Base-by-base conservation (phyloP, 1,140 invertebrate genomes). In the Drosophila seguyi region DNA sequence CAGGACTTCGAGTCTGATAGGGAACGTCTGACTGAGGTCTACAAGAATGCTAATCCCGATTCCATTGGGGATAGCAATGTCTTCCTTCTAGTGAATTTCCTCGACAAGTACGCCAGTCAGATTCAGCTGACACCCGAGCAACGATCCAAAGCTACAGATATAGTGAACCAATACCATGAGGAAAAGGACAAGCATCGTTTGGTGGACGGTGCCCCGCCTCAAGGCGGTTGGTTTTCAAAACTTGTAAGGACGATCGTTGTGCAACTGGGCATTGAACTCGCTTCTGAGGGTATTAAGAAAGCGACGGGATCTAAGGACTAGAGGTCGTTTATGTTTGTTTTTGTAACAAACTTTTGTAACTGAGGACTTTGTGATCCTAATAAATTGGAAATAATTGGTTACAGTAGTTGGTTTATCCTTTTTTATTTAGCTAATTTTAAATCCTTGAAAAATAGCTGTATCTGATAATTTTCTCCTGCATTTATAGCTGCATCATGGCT, bases 401-500 rank as follows among this genome's bases (percentile, higher is more conserved):
- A n/a, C n/a, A n/a, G n/a, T n/a, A n/a, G n/a, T n/a, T n/a, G n/a
- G n/a, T n/a, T n/a, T n/a, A n/a, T n/a, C n/a, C n/a, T n/a, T n/a
- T n/a, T n/a, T n/a, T n/a, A n/a, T n/a, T n/a, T n/a, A n/a, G n/a
- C n/a, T n/a, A n/a, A n/a, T n/a, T n/a, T n/a, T n/a, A n/a, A n/a
- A n/a, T n/a, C n/a, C n/a, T n/a, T n/a, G n/a, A n/a, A n/a, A n/a
- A n/a, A n/a, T n/a, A n/a, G n/a, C n/a, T n/a, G n/a, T n/a, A n/a
- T n/a, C 2, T 18, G 18, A 11, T 14, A 42, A 6, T 0, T 36
- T 39, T n/a, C 16, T 22, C 18, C 18, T 31, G 16, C 29, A 44
- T 53, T 74, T 67, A 87, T 25, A 87, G 39, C 25, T 80, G 63
- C 11, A 82, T 68, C 63, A 88, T 84, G 14, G 80, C 60, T 47